phyloP scores from a whole-genome alignment of 2,888 invertebrate genomes.

The Hypena proboscidalis region DNA sequence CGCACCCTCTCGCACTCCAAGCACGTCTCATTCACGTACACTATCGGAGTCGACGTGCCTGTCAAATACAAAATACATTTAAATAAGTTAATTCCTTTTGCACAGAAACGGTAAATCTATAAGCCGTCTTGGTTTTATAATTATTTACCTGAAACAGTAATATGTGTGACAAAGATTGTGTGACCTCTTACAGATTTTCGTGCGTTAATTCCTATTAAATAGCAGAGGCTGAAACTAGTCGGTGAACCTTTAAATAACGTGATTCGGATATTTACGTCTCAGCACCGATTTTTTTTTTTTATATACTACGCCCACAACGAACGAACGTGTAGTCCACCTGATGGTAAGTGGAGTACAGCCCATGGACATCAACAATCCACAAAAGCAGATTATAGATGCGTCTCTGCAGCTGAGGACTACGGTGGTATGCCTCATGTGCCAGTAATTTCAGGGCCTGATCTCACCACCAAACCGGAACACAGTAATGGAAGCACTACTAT shows the following conservation, averaged over 20 bases:
- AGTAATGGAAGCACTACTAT: too few species aligned
- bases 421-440: too few species aligned
- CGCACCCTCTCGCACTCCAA: conserved; percentile 81
- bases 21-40: conserved; percentile 78
- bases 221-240: background rate
- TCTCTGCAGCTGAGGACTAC: too few species aligned
- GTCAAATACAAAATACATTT: conserved; percentile 32
- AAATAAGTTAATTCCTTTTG: too few species aligned
- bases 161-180: background rate
- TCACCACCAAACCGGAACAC: too few species aligned
- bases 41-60: conserved; percentile 75
- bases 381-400: too few species aligned
- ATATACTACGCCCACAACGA: too few species aligned
- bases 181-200: background rate
- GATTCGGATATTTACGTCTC: background rate
- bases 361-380: too few species aligned
- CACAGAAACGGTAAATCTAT: background rate
- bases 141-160: conserved; percentile 2
- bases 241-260: background rate
- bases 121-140: conserved; percentile 1
- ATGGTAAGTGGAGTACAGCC: too few species aligned
- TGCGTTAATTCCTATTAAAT: background rate
- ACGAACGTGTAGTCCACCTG: too few species aligned
- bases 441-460: too few species aligned
- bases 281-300: background rate